A percentile compares a stretch with the other conserved stretches of the same genome.
phyloP scores from a whole-genome alignment of 2,797 vertebrate genomes.

The Ispidina picta region DNA sequence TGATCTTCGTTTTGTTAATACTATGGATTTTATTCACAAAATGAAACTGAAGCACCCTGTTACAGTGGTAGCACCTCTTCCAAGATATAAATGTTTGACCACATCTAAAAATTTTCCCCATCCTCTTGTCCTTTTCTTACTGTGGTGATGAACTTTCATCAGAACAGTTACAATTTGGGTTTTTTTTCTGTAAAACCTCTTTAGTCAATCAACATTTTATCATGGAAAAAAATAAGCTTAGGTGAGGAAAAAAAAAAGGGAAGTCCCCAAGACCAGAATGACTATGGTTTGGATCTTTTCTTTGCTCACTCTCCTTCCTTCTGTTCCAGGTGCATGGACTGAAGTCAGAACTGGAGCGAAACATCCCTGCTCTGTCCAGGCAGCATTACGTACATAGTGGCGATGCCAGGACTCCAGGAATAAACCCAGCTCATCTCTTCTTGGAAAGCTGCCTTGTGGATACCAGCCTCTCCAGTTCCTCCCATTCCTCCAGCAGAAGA shows the following conservation, averaged over 20 bases:
- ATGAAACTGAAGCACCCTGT: neutral
- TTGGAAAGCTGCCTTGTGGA: neutral
- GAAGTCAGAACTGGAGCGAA: neutral
- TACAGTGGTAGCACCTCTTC: neutral
- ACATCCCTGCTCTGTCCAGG: neutral
- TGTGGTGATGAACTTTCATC: neutral
- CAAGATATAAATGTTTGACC: neutral
- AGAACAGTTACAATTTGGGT: neutral
- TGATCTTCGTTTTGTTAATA: neutral
- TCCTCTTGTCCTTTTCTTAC: neutral
- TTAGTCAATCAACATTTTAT: neutral
- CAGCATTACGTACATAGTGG: rapidly evolving
- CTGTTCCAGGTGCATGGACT: neutral
- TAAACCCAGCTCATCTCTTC: neutral
- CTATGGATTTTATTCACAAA: neutral
- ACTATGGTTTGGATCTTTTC: neutral
- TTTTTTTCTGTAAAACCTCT: neutral
- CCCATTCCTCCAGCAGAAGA: neutral
- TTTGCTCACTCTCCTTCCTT: neutral
- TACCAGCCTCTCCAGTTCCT: neutral
- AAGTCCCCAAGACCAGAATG: neutral
- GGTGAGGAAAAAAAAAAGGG: neutral
- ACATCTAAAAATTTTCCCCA: neutral
- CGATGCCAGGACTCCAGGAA: neutral
- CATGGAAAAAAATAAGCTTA: neutral